Evolutionary conservation across 2,888 invertebrate species (phyloP).

Genomic region (Lithophane leautieri): DNA sequence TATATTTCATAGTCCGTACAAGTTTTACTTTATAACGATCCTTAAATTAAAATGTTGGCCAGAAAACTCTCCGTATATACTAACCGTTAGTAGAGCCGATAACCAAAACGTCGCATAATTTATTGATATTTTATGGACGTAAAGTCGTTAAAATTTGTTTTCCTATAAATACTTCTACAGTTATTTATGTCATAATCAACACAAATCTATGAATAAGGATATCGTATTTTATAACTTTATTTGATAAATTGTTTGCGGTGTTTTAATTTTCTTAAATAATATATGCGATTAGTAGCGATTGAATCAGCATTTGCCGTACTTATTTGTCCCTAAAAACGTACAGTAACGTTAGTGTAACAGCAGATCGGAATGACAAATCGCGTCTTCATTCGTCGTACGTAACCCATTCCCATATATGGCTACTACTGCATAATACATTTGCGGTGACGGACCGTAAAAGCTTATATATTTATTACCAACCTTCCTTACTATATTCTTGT

Average conservation of each 20-base stretch:
- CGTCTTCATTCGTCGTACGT: conserved; percentile 60
- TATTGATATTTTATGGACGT: conserved; percentile 12
- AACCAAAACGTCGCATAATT: conserved; percentile 6
- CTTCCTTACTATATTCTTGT: conserved; percentile 70
- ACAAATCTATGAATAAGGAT: conserved; percentile 3
- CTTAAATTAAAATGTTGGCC: background rate
- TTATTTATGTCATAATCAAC: conserved; percentile 43
- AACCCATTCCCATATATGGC: conserved; percentile 55
- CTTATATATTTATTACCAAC: conserved; percentile 73
- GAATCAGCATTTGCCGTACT: conserved; percentile 11
- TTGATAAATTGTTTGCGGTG: background rate
- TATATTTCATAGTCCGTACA: conserved; percentile 1
- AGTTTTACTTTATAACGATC: background rate
- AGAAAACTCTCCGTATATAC: background rate
- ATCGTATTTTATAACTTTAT: conserved; percentile 12
- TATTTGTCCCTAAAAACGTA: conserved; percentile 42
- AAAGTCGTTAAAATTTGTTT: conserved; percentile 1
- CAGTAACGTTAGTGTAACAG: conserved; percentile 24
- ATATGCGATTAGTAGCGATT: background rate
- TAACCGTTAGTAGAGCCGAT: conserved; percentile 17
- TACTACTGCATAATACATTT: conserved; percentile 73
- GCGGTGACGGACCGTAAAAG: conserved; percentile 66
- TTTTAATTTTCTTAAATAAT: background rate
- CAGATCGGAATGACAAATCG: conserved; percentile 58
- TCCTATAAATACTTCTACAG: conserved; percentile 6